These are phyloP conservation scores for Microplitis demolitor DNA, from an alignment of 1,140 invertebrate genomes.

Conservation along the genomic window DNA sequence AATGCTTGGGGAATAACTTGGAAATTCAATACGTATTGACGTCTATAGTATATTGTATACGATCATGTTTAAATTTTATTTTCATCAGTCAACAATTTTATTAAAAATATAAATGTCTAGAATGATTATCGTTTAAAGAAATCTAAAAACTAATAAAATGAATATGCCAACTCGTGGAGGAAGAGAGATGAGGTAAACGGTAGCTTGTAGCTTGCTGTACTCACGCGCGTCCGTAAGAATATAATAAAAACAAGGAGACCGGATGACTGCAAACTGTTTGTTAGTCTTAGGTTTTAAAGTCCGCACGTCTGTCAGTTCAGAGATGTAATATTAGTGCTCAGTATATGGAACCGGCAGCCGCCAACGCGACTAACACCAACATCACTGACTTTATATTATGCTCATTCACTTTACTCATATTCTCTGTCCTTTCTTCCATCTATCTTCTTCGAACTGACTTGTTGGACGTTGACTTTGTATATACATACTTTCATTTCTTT, in stretches of 20 bases:
- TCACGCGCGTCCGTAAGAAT: too few relatives aligned
- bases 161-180: too few relatives aligned
- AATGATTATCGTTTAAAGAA: too few relatives aligned
- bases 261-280: constrained; percentile 63
- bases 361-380: constrained; percentile 32
- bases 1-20: not conserved
- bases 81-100: too few relatives aligned
- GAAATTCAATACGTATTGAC: not conserved
- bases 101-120: too few relatives aligned
- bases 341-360: constrained; percentile 42
- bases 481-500: not conserved
- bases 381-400: constrained; percentile 14
- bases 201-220: too few relatives aligned
- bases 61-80: too few relatives aligned
- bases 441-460: constrained; percentile 23
- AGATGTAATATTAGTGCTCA: constrained; percentile 62
- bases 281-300: constrained; percentile 63
- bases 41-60: too few relatives aligned
- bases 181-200: too few relatives aligned
- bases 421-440: constrained; percentile 36
- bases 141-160: too few relatives aligned
- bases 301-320: constrained; percentile 60
- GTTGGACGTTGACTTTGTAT: not conserved
- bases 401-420: constrained; percentile 41
- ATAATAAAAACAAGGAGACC: constrained; percentile 59